Evolutionary conservation across 1,140 invertebrate genomes (phyloP), one percentile per base, ranked within the genome.

Genomic region (Orchestia grillus): DNA sequence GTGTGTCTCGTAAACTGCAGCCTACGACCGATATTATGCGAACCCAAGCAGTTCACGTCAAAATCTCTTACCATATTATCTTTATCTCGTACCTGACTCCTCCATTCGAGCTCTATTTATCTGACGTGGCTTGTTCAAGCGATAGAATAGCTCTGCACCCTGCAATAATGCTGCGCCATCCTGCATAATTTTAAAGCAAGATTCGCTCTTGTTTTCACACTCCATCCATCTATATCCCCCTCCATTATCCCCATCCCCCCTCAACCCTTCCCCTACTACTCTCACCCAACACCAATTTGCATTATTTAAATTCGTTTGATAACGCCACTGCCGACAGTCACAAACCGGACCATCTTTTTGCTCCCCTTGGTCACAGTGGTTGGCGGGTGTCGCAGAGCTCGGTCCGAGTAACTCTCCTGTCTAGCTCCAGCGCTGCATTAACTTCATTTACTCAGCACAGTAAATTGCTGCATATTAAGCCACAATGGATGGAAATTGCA

Each of bases 281-380:
- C 44, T 43, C 88, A 91, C 43, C 44, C 44, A 40, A 16, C 92
- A 94, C 40, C 44, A 94, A 94, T 94, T 94, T 94, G 92, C 92
- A 94, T 94, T 94, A 94, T 94, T 94, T 45, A 94, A 94, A 94
- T 94, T 94, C 41, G 43, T 94, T 94, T 45, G 92, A 94, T 94
- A 94, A 94, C 92, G 44, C 92, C 44, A 47, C 92, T 40, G 44
- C 92, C 44, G 44, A 94, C 92, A 47, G 40, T 44, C 44, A 28
- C 41, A 94, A 94, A 94, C 92, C 92, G 92, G 92, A 94, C 92
- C 92, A 47, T 47, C 92, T 94, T 94, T 94, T 94, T 94, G 92
- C 62, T 36, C 62, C 62, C 28, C 47, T 3, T 77, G 62, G 62
- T 77, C 62, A 77, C 62, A 77, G 62, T 77, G 1, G 62, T 19